These are phyloP conservation scores for Piprites chloris DNA, from an alignment of 2,113 vertebrate genomes.

Conservation along the genomic window DNA sequence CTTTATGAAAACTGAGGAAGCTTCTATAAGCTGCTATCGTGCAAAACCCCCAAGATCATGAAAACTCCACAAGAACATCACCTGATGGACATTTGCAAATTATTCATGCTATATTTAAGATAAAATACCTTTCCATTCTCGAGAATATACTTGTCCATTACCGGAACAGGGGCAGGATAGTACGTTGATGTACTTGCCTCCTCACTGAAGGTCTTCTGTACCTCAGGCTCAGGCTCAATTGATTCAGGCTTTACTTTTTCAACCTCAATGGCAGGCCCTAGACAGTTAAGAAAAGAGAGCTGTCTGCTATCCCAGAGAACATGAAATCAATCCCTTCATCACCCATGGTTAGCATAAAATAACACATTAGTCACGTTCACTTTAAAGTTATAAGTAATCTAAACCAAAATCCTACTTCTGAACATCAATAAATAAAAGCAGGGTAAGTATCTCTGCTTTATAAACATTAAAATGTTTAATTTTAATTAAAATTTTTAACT, in stretches of 20 bases:
- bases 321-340: constrained; percentile 65
- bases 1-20: neutral
- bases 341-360: constrained; percentile 62
- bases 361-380: constrained; percentile 26
- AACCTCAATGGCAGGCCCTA: constrained; percentile 82
- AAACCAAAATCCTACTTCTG: constrained; percentile 11
- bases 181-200: constrained; percentile 84
- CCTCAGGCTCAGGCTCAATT: constrained; percentile 79
- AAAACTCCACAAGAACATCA: constrained; percentile 10
- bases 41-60: neutral
- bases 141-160: constrained; percentile 86
- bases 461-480: neutral
- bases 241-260: constrained; percentile 81
- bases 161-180: constrained; percentile 78
- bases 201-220: constrained; percentile 80
- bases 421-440: neutral
- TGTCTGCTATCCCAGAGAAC: constrained; percentile 75
- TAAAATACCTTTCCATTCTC: constrained; percentile 85
- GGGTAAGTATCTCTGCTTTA: constrained; percentile 10
- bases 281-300: constrained; percentile 79
- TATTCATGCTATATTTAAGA: constrained; percentile 54
- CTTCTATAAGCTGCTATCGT: neutral
- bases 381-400: constrained; percentile 1
- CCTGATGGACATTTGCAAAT: neutral
- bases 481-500: constrained; percentile 3